Evolutionary conservation across 1,140 invertebrate genomes (phyloP).

Genomic region (Leguminivora glycinivorella): DNA sequence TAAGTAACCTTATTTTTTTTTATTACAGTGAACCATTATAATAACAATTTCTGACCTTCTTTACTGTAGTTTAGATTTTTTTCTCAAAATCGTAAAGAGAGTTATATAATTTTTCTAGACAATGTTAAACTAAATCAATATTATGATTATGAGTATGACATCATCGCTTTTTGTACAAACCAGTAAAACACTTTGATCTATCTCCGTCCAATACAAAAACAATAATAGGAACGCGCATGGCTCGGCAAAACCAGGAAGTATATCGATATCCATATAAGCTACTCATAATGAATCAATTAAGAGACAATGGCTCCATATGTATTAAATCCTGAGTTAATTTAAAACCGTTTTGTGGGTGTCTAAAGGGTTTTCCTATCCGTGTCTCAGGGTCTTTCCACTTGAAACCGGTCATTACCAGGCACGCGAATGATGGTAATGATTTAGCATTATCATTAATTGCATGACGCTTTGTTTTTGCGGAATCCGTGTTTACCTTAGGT

Average conservation of each 20-base stretch:
- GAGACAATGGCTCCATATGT: conserved; percentile 15
- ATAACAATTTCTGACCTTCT: no score
- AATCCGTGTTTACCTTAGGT: background rate
- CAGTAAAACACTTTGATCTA: background rate
- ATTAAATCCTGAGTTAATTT: conserved; percentile 14
- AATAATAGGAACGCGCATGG: conserved; percentile 1
- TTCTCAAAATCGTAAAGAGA: no score
- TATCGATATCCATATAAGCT: conserved; percentile 14
- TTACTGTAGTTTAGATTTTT: no score
- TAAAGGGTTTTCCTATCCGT: conserved; percentile 15
- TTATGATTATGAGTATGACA: no score
- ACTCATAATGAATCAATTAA: conserved; percentile 23
- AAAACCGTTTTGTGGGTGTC: conserved; percentile 17
- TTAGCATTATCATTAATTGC: background rate
- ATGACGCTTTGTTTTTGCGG: background rate
- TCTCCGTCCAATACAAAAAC: background rate
- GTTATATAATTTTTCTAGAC: background rate
- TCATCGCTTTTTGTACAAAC: background rate
- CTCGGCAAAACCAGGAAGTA: conserved; percentile 10
- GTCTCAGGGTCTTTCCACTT: conserved; percentile 19
- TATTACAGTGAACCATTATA: no score
- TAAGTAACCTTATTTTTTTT: no score
- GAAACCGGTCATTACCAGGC: background rate
- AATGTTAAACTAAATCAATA: background rate
- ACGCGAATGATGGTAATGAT: background rate